Conservation (phyloP, 2,113 vertebrate species). For the Gadus macrocephalus region DNA sequence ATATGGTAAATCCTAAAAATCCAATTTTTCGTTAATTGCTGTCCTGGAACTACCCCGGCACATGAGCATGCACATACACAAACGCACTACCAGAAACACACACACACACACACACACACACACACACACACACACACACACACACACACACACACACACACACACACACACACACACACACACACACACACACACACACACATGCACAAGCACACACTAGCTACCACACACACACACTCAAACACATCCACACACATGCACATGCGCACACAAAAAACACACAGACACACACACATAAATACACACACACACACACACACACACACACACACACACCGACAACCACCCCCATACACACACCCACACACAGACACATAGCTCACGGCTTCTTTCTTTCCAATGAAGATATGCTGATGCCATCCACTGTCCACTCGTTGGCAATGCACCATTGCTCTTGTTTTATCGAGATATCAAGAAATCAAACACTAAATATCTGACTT, state of each 20-base stretch:
- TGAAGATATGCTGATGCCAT: slow-evolving; percentile 30
- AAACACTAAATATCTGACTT: not conserved
- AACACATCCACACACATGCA: too few relatives aligned
- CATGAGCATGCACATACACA: too few relatives aligned
- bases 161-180: not conserved
- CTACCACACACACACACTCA: too few relatives aligned
- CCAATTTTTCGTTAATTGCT: too few relatives aligned
- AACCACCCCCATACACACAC: not conserved
- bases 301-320: not conserved
- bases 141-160: not conserved
- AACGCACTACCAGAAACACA: too few relatives aligned
- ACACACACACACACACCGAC: not conserved
- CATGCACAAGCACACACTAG: not conserved
- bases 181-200: not conserved
- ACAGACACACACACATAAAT: not conserved
- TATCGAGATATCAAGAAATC: not conserved
- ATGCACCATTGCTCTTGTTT: not conserved
- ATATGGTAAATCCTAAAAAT: too few relatives aligned
- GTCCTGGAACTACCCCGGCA: too few relatives aligned
- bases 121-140: not conserved
- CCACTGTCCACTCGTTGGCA: slow-evolving; percentile 32
- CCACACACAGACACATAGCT: not conserved
- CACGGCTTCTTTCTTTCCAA: not conserved
- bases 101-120: too few relatives aligned
- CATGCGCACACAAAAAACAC: not conserved